Conservation (phyloP, 1,140 invertebrate genomes). For the Leptinotarsa lineolata region DNA sequence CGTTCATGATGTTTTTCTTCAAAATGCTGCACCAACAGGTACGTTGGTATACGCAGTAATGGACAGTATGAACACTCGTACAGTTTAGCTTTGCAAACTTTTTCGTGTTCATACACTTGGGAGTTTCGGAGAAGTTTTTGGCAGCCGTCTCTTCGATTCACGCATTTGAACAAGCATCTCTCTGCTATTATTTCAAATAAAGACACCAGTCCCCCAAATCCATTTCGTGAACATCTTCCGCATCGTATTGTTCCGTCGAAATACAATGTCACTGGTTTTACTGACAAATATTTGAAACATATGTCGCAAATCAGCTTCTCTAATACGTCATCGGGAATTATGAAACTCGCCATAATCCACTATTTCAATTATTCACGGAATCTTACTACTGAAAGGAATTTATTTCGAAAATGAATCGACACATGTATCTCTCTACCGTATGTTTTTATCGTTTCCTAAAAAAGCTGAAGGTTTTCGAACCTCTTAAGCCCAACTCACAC, state of each 20-base stretch:
- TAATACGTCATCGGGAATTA: conserved; percentile 4
- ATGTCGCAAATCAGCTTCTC: not conserved
- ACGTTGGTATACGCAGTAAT: not conserved
- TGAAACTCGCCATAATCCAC: not conserved
- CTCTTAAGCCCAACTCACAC: no score
- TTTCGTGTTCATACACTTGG: conserved; percentile 10
- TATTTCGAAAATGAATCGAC: no score
- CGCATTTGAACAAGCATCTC: not conserved
- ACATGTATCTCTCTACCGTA: no score
- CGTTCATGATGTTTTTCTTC: not conserved
- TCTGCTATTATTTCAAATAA: not conserved
- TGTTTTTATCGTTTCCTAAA: no score
- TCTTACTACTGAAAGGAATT: no score
- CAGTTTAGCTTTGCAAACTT: not conserved
- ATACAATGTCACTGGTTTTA: conserved; percentile 12
- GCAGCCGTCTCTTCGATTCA: conserved; percentile 12
- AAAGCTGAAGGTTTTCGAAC: no score
- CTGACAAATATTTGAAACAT: conserved; percentile 15
- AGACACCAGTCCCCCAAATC: not conserved
- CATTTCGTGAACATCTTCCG: not conserved
- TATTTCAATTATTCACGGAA: not conserved
- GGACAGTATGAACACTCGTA: conserved; percentile 8
- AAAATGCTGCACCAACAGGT: not conserved
- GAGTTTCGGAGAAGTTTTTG: not conserved
- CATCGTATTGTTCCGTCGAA: not conserved